Evolutionary conservation across 2,113 vertebrate species (phyloP).

Genomic region (Clupea harengus): DNA sequence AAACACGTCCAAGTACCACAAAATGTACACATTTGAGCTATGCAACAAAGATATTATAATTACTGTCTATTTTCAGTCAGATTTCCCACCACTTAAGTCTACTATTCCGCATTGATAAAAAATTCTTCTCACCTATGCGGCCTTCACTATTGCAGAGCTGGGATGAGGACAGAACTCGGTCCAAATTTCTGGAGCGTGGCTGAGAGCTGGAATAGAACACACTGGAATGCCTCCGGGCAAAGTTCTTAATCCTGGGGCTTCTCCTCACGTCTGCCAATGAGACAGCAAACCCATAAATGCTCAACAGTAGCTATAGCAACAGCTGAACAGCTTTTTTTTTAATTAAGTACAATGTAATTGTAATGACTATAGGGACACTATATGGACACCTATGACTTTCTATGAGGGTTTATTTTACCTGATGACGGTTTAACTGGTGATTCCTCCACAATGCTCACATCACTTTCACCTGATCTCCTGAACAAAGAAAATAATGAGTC

Average conservation of each 20-base stretch:
- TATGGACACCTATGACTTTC: not conserved
- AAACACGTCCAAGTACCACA: no score
- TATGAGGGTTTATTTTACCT: conserved; percentile 51
- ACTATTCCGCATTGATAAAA: no score
- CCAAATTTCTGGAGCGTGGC: conserved; percentile 73
- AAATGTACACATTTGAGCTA: no score
- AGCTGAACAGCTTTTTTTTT: not conserved
- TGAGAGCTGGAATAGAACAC: conserved; percentile 77
- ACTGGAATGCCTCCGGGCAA: conserved; percentile 74
- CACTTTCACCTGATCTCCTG: conserved; percentile 77
- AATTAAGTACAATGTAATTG: not conserved
- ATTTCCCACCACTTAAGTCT: no score
- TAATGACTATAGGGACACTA: not conserved
- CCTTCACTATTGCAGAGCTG: conserved; percentile 53
- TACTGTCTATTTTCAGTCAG: no score
- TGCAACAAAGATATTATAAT: no score
- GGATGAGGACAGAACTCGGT: conserved; percentile 63
- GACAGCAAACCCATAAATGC: conserved; percentile 1
- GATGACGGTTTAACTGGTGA: conserved; percentile 82
- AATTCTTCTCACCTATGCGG: conserved; percentile 40
- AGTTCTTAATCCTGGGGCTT: conserved; percentile 85
- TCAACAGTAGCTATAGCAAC: not conserved
- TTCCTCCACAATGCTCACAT: conserved; percentile 84
- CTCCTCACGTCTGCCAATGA: conserved; percentile 76
- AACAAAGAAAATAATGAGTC: conserved; percentile 7